Conservation (phyloP, 2,888 invertebrate species). For the Cryptosula pallasiana region DNA sequence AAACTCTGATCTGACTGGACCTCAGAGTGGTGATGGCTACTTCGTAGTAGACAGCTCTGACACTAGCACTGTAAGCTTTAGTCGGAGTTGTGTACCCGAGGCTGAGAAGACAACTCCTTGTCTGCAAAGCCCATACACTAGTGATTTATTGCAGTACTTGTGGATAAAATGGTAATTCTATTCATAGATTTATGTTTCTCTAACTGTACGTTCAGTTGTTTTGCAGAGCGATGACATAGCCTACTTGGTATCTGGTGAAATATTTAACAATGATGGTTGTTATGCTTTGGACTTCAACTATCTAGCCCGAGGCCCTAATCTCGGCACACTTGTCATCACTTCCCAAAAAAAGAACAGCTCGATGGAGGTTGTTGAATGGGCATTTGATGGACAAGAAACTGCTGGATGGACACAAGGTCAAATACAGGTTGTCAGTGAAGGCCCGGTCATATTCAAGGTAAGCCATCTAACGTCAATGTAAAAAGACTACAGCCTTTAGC, state of each 20-base stretch:
- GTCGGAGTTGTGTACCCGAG: too few relatives aligned
- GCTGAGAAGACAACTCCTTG: too few relatives aligned
- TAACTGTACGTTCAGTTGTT: not conserved
- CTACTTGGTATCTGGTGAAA: not conserved
- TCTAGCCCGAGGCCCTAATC: not conserved
- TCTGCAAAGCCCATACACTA: too few relatives aligned
- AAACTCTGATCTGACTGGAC: not conserved
- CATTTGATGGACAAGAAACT: not conserved
- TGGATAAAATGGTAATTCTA: not conserved
- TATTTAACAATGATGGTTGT: not conserved
- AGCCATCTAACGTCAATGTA: too few relatives aligned
- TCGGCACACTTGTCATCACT: not conserved
- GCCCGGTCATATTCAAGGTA: too few relatives aligned
- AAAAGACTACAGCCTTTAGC: too few relatives aligned
- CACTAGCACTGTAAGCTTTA: not conserved
- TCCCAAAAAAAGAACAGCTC: not conserved
- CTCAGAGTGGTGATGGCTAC: constrained; percentile 13
- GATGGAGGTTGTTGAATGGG: not conserved
- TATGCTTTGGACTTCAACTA: not conserved
- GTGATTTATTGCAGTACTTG: too few relatives aligned
- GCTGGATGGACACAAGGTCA: too few relatives aligned
- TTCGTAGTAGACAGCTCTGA: not conserved
- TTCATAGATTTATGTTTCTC: too few relatives aligned
- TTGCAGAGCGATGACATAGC: not conserved
- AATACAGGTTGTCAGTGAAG: too few relatives aligned